Evolutionary conservation across 1,140 invertebrate species (phyloP).

Genomic region (Eumaeus atala): DNA sequence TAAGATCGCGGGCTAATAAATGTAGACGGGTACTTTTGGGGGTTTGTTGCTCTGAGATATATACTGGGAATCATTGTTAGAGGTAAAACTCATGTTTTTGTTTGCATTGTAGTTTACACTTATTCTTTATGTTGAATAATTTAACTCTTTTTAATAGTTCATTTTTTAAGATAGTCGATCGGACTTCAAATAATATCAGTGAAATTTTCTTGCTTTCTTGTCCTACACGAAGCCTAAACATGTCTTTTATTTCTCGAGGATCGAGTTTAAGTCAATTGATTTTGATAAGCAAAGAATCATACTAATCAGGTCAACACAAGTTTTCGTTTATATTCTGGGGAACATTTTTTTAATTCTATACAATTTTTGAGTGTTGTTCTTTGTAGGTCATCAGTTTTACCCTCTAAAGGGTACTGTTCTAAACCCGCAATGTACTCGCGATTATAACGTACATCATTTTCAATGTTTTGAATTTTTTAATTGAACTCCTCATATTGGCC

Average conservation of each 20-base stretch:
- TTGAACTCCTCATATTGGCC: slow-evolving; percentile 10
- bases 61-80: not conserved
- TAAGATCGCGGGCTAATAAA: slow-evolving; percentile 9
- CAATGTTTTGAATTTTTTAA: slow-evolving; percentile 8
- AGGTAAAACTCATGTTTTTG: not conserved
- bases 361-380: not conserved
- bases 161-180: not conserved
- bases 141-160: slow-evolving; percentile 10
- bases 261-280: slow-evolving; percentile 1
- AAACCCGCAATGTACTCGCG: not conserved
- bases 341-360: not conserved
- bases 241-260: not conserved
- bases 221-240: not conserved
- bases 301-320: not conserved
- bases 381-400: slow-evolving; percentile 5
- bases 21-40: slow-evolving; percentile 4
- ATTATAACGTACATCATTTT: not conserved
- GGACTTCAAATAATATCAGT: not conserved
- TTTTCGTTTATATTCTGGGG: not conserved
- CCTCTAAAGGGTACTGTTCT: too few relatives aligned
- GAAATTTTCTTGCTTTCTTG: not conserved
- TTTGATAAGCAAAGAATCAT: not conserved
- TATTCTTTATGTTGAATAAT: not conserved
- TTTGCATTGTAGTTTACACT: not conserved
- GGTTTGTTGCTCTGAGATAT: slow-evolving; percentile 3